Evolutionary conservation across 2,113 vertebrate genomes (phyloP).

Genomic region (Fulmarus glacialis): DNA sequence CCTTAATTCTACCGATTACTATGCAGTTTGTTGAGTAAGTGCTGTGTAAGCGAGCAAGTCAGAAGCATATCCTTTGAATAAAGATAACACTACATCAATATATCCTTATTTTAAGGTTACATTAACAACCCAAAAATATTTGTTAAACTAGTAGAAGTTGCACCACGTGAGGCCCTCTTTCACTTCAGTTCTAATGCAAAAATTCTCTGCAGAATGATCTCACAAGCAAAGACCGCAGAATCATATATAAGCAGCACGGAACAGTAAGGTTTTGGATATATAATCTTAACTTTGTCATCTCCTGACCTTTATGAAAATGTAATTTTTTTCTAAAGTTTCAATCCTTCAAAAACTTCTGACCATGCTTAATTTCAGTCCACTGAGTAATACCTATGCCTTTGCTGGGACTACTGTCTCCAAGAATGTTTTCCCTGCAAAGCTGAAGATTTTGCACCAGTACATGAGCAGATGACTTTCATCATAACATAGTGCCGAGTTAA

Average conservation of each 20-base stretch:
- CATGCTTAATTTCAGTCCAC: background rate
- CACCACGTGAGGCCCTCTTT: background rate
- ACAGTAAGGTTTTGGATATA: background rate
- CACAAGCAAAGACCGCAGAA: background rate
- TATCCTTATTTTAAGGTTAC: background rate
- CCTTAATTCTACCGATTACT: background rate
- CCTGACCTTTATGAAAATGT: background rate
- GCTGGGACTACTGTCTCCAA: background rate
- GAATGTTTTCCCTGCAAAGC: background rate
- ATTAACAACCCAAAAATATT: background rate
- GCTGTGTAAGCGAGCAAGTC: background rate
- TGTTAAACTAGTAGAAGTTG: background rate
- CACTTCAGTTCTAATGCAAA: background rate
- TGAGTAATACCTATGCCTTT: background rate
- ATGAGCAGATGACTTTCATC: background rate
- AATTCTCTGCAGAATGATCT: background rate
- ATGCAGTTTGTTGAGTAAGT: background rate
- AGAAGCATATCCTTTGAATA: background rate
- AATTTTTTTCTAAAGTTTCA: background rate
- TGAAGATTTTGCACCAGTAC: background rate
- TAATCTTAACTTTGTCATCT: background rate
- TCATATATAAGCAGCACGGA: background rate
- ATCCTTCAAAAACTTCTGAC: background rate
- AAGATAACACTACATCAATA: slow-evolving; percentile 13
- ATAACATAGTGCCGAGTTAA: background rate